Percentiles rank a stretch among this genome's conserved stretches.
These are phyloP conservation scores for Bombyx huttoni DNA, from an alignment of 2,888 invertebrate genomes.

Conservation along the genomic window DNA sequence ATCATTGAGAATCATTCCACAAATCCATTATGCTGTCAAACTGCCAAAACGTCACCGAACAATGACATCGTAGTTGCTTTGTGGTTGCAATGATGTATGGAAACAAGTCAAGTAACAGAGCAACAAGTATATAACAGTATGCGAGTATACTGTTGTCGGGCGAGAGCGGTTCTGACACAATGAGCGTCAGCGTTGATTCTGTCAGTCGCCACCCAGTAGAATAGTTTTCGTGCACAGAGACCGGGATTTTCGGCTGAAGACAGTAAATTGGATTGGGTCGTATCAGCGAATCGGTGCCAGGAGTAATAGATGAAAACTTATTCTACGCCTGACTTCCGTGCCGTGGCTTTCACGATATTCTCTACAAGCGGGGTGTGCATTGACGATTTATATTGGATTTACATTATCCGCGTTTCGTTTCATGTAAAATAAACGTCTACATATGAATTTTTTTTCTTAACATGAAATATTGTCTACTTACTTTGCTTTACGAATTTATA, in stretches of 20 bases:
- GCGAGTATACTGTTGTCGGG: constrained; percentile 26
- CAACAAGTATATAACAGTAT: constrained; percentile 32
- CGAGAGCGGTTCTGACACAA: constrained; percentile 32
- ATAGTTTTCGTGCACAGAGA: constrained; percentile 28
- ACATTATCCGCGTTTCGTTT: background rate
- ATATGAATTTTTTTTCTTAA: too few relatives aligned
- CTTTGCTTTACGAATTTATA: too few relatives aligned
- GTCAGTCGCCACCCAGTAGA: constrained; percentile 29
- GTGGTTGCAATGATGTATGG: constrained; percentile 3
- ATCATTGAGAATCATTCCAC: too few relatives aligned
- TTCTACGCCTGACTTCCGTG: constrained; percentile 16
- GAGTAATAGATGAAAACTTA: constrained; percentile 36
- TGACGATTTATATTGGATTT: background rate
- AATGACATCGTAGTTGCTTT: constrained; percentile 2
- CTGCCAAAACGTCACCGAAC: constrained; percentile 1
- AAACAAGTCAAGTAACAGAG: constrained; percentile 22
- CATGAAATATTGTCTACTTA: too few relatives aligned
- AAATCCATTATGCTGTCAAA: background rate
- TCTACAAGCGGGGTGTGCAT: background rate
- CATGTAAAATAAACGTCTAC: too few relatives aligned
- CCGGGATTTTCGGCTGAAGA: constrained; percentile 35
- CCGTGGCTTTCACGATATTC: constrained; percentile 7
- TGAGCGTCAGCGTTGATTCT: constrained; percentile 30
- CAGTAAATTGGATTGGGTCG: constrained; percentile 52
- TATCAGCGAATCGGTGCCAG: constrained; percentile 33